Percentiles rank a stretch among this genome's conserved stretches.
These are phyloP conservation scores for Gari tellinella DNA, from an alignment of 2,888 invertebrate genomes.

Conservation along the genomic window DNA sequence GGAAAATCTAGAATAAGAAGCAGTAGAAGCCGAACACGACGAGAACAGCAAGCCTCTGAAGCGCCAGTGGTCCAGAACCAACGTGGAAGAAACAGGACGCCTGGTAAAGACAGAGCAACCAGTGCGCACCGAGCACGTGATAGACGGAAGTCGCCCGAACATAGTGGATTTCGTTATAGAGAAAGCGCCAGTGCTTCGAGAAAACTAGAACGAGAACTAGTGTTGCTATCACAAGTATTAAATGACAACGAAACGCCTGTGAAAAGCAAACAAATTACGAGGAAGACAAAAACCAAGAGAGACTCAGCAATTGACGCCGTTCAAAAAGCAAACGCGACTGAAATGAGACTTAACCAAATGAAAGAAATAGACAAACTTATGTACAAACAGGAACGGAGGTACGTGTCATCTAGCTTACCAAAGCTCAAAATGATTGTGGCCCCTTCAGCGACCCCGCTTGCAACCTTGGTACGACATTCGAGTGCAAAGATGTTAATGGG, in stretches of 20 bases:
- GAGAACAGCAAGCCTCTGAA: constrained; percentile 11
- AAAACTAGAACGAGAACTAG: too few species aligned
- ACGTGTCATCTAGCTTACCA: constrained; percentile 29
- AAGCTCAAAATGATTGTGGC: constrained; percentile 50
- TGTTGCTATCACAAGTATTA: too few species aligned
- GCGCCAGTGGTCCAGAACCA: too few species aligned
- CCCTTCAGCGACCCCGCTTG: constrained; percentile 47
- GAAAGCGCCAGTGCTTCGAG: too few species aligned
- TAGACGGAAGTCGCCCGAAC: constrained; percentile 7
- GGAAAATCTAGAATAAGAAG: constrained; percentile 3
- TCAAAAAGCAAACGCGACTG: constrained; percentile 30
- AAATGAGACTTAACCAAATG: constrained; percentile 24
- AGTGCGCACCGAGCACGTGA: constrained; percentile 7
- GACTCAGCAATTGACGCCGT: constrained; percentile 30
- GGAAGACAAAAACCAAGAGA: too few species aligned
- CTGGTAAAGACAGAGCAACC: constrained; percentile 4
- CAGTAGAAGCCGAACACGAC: constrained; percentile 48
- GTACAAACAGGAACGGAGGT: constrained; percentile 21
- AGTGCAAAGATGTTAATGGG: constrained; percentile 47
- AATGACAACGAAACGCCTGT: too few species aligned
- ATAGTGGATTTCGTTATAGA: too few species aligned
- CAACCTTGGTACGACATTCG: constrained; percentile 29
- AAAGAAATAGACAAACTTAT: constrained; percentile 29
- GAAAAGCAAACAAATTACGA: too few species aligned
- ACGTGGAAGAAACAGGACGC: too few species aligned